phyloP scores from a whole-genome alignment of 2,888 invertebrate species.

The Papilio elwesi region DNA sequence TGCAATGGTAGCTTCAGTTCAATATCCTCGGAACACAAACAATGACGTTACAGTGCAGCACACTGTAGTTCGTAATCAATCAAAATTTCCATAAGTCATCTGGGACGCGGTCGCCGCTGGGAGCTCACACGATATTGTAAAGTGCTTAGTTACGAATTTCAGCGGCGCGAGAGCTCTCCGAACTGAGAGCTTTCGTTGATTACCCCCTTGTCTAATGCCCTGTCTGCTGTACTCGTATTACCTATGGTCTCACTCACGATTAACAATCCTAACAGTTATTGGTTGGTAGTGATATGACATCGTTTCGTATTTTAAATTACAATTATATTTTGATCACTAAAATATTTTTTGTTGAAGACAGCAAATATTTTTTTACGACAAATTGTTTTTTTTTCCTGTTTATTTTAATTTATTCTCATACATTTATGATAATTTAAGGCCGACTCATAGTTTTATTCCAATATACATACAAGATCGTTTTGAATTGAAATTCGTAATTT shows the following conservation, averaged over 20 bases:
- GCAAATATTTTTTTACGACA: no score
- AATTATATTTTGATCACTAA: no score
- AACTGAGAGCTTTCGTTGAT: slow-evolving; percentile 31
- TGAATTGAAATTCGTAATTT: neutral
- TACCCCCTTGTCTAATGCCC: slow-evolving; percentile 21
- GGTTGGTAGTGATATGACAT: no score
- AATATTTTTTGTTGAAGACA: no score
- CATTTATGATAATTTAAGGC: no score
- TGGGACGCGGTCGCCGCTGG: slow-evolving; percentile 25
- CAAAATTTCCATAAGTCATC: slow-evolving; percentile 40
- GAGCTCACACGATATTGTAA: slow-evolving; percentile 35
- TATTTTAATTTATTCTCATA: no score
- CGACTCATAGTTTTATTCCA: no score
- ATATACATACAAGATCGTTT: neutral
- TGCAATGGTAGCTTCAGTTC: slow-evolving; percentile 6
- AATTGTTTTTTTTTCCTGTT: no score
- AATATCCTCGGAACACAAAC: slow-evolving; percentile 10
- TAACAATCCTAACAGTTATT: neutral
- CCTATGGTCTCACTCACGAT: slow-evolving; percentile 3
- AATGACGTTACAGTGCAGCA: slow-evolving; percentile 2
- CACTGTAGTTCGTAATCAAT: slow-evolving; percentile 35
- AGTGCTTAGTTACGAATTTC: slow-evolving; percentile 39
- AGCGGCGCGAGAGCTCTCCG: slow-evolving; percentile 6
- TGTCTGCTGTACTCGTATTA: slow-evolving; percentile 15
- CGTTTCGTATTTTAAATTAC: no score